Base-by-base conservation (phyloP, 2,797 vertebrate genomes). In the Serranus cabrilla region DNA sequence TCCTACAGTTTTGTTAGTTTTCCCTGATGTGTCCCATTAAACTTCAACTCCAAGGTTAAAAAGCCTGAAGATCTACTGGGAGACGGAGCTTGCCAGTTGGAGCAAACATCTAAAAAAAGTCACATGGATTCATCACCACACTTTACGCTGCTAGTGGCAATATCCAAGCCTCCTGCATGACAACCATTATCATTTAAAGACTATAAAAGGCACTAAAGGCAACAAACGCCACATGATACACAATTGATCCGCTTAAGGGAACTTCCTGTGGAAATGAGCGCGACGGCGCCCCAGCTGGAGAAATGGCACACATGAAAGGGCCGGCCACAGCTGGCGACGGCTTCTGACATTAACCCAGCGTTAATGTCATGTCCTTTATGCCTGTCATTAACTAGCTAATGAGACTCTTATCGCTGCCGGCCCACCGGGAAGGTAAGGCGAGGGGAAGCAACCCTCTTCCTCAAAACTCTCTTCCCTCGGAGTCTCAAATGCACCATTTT, bases 311-410 rank as follows among this genome's bases (percentile, higher is more conserved):
- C 82, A 91, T 91, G 71, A 93, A 92, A 92, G 85, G 49, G n/a
- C 10, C 25, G 62, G 11, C 70, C 90, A 47, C 90, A 90, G 92
- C 90, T 88, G 91, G 91, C 52, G 75, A 88, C 71, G 63, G 78
- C 84, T 82, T 75, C 87, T 94, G 92, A 93, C 92, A 92, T 93
- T 93, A 85, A 84, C 86, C 76, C 72, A 17, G 76, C 23, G 71
- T 84, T 93, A 94, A 94, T 94, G 91, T 89, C 91, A 88, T 42
- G 83, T 91, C 93, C 91, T 94, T 92, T 92, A 89, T 81, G 76
- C 78, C 80, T 46, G 81, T 89, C 87, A 89, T 92, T 92, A 93
- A 86, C 87, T 51, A 57, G 62, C 85, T 91, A 91, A 93, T 89
- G 84, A 90, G 88, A 87, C 68, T 86, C 77, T 90, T 90, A 91